phyloP scores from a whole-genome alignment of 2,797 vertebrate genomes.

The Gymnoscopelus microlampas region DNA sequence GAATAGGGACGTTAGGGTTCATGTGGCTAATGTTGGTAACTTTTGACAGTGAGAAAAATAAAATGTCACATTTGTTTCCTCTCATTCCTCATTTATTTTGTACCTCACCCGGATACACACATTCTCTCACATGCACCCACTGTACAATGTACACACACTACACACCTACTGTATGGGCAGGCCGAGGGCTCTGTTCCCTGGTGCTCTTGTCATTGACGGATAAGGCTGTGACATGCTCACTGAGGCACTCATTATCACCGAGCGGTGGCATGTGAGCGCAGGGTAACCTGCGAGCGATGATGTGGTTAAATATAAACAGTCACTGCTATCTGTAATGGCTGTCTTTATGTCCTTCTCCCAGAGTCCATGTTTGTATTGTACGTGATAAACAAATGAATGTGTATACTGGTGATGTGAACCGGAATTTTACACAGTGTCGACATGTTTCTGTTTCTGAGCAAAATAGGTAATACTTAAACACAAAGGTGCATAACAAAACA shows the following conservation, averaged over 20 bases:
- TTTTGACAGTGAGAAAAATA: no score
- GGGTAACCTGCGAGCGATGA: conserved; percentile 47
- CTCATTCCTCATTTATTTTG: no score
- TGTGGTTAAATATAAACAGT: conserved; percentile 44
- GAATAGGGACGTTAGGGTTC: no score
- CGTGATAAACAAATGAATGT: no score
- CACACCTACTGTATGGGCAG: conserved; percentile 49
- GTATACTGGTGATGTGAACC: no score
- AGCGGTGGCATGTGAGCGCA: conserved; percentile 33
- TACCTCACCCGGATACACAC: not conserved
- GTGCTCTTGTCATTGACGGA: conserved; percentile 29
- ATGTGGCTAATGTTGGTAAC: no score
- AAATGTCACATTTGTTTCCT: no score
- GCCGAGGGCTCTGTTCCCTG: conserved; percentile 42
- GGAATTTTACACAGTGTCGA: no score
- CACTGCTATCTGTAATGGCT: conserved; percentile 11
- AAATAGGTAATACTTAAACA: no score
- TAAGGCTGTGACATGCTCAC: conserved; percentile 25
- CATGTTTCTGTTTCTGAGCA: no score
- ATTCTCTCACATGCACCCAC: conserved; percentile 33
- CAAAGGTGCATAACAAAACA: no score
- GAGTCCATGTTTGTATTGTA: no score
- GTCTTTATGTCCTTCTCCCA: not conserved
- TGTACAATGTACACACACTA: conserved; percentile 5
- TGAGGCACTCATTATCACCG: conserved; percentile 13